A percentile compares a stretch with the other conserved stretches of the same genome.
Conservation (phyloP, 2,797 vertebrate genomes). For the Sus cebifrons region DNA sequence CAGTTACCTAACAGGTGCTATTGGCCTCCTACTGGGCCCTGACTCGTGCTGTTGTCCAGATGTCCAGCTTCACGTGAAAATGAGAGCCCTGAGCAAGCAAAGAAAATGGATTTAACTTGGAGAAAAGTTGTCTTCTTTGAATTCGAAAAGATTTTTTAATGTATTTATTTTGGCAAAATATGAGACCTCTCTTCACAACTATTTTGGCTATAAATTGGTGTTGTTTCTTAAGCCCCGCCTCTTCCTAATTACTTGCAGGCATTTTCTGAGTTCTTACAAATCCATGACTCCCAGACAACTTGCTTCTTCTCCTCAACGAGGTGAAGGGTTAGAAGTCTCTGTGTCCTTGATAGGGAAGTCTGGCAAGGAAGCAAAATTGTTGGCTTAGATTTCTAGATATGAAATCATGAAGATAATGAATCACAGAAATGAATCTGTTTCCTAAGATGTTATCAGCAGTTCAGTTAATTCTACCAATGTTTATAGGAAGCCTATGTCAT, state of each 20-base stretch:
- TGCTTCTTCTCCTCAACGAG: neutral
- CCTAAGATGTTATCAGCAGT: neutral
- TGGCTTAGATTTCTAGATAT: neutral
- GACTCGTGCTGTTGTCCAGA: neutral
- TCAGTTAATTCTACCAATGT: neutral
- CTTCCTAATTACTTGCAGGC: neutral
- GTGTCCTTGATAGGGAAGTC: neutral
- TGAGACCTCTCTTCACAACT: neutral
- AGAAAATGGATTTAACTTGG: neutral
- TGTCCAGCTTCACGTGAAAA: neutral
- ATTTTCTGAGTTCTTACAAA: neutral
- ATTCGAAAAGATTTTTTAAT: neutral
- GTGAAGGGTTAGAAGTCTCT: neutral
- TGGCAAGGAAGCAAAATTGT: neutral
- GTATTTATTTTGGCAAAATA: neutral
- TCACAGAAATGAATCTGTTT: neutral
- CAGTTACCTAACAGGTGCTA: neutral
- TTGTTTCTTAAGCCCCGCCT: neutral
- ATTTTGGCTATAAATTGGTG: neutral
- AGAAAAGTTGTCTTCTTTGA: neutral
- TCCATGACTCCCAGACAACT: slow-evolving; percentile 2
- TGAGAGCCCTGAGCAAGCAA: neutral
- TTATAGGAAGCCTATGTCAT: neutral
- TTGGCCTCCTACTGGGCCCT: neutral
- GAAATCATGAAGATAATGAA: neutral